phyloP scores from a whole-genome alignment of 2,888 invertebrate genomes.

The Prosapia bicincta region DNA sequence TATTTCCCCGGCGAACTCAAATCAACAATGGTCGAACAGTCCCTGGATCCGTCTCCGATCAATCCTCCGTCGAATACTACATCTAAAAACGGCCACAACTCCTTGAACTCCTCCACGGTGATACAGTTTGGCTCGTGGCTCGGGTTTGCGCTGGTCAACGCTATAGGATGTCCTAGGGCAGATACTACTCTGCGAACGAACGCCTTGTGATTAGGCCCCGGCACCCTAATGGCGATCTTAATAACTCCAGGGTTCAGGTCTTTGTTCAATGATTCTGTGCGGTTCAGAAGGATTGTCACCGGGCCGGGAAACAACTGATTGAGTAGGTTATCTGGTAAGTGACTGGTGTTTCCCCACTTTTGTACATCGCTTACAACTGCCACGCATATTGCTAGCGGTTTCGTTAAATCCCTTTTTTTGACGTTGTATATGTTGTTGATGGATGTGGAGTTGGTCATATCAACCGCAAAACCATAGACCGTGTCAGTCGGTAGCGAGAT shows the following conservation, averaged over 20 bases:
- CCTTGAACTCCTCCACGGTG: constrained; percentile 71
- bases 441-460: constrained; percentile 73
- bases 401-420: constrained; percentile 75
- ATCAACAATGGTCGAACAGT: constrained; percentile 92
- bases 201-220: constrained; percentile 52
- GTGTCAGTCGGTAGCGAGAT: constrained; percentile 97
- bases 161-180: constrained; percentile 71
- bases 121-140: constrained; percentile 79
- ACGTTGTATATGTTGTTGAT: constrained; percentile 79
- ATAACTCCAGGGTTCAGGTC: constrained; percentile 68
- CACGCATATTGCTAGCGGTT: constrained; percentile 94
- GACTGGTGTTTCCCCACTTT: constrained; percentile 70
- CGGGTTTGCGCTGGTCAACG: constrained; percentile 92
- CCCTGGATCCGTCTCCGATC: constrained; percentile 56
- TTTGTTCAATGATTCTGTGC: constrained; percentile 68
- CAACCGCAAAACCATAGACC: constrained; percentile 90
- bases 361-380: constrained; percentile 65
- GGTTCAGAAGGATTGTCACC: constrained; percentile 84
- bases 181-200: constrained; percentile 72
- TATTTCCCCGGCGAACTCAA: constrained; percentile 67
- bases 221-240: constrained; percentile 87
- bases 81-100: constrained; percentile 75
- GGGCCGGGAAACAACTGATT: constrained; percentile 84
- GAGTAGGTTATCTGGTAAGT: constrained; percentile 65
- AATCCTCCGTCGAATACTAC: constrained; percentile 79